phyloP scores from a whole-genome alignment of 2,113 vertebrate genomes.

The Nibea coibor region DNA sequence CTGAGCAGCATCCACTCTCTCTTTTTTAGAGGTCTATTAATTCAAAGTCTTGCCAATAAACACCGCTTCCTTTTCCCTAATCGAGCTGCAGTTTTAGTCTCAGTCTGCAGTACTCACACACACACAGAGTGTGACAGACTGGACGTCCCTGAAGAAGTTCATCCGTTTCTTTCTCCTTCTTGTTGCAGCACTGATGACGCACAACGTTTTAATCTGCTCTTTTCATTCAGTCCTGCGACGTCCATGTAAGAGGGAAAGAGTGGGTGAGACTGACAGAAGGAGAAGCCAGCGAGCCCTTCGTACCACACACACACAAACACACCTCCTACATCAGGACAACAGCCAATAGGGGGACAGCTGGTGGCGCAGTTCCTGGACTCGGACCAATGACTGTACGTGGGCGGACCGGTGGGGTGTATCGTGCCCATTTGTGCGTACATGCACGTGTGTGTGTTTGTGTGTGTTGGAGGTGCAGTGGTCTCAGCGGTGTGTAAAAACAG shows the following conservation, averaged over 20 bases:
- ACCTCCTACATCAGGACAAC: slow-evolving; percentile 29
- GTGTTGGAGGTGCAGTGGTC: background rate
- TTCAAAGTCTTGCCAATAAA: too few species aligned
- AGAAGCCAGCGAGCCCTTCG: background rate
- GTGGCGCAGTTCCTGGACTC: slow-evolving; percentile 66
- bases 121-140: background rate
- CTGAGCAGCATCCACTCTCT: too few species aligned
- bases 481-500: slow-evolving; percentile 1
- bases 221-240: slow-evolving; percentile 2
- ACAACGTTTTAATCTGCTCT: slow-evolving; percentile 10
- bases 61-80: too few species aligned
- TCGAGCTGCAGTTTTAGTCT: background rate
- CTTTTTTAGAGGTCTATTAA: too few species aligned
- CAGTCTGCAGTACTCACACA: background rate
- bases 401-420: slow-evolving; percentile 35
- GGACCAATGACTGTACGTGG: slow-evolving; percentile 60
- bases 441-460: slow-evolving; percentile 3
- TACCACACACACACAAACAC: slow-evolving; percentile 4
- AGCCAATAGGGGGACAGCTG: slow-evolving; percentile 59
- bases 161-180: background rate
- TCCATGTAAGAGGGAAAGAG: background rate
- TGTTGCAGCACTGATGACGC: background rate
- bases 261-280: slow-evolving; percentile 10
- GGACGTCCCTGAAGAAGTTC: background rate
- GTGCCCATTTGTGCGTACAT: background rate